Evolutionary conservation across 2,113 vertebrate species (phyloP), one percentile per base, ranked within the genome.

Genomic region (Turnix velox): DNA sequence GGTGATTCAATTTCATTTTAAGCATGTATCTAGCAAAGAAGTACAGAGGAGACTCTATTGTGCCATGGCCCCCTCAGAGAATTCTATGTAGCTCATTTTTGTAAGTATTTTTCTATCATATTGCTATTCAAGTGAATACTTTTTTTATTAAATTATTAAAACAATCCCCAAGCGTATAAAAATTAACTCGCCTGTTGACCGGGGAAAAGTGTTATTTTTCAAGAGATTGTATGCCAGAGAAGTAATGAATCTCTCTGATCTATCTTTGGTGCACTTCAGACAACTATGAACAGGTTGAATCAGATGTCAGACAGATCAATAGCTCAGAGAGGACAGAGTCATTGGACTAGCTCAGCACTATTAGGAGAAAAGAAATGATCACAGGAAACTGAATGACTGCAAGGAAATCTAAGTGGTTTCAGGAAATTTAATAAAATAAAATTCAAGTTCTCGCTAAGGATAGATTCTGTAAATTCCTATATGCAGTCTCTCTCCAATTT

Each of bases 251-350:
- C 61, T 95, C 55, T 82, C 52, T 78, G 83, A 52, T 92, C 77
- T 93, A 37, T 89, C 86, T 96, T 93, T 94, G 77, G 90, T 83
- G 82, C 81, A 75, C 51, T 95, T 77, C 75, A 87, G 90, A 92
- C 72, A 96, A 96, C 46, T 91, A 85, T 49, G 84, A 97, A 93
- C 71, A 95, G 42, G 67, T 54, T 81, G 76, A 97, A 95, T 92
- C 92, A 94, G 90, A 95, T 93, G 95, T 94, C 96, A 97, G 96
- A 91, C 91, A 93, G 95, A 97, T 97, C 93, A 95, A 95, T 95
- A 96, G 82, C 69, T 65, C 37, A 94, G 86, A 96, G 88, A 68
- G 87, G 92, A 92, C 37, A 33, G 61, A 93, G 66, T 88, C 57
- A 67, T 73, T 82, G 92, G 88, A 88, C 76, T 73, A 93, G 89